Evolutionary conservation across 2,888 invertebrate genomes (phyloP), one percentile per base, ranked within the genome.

Genomic region (Megamerina dolium): DNA sequence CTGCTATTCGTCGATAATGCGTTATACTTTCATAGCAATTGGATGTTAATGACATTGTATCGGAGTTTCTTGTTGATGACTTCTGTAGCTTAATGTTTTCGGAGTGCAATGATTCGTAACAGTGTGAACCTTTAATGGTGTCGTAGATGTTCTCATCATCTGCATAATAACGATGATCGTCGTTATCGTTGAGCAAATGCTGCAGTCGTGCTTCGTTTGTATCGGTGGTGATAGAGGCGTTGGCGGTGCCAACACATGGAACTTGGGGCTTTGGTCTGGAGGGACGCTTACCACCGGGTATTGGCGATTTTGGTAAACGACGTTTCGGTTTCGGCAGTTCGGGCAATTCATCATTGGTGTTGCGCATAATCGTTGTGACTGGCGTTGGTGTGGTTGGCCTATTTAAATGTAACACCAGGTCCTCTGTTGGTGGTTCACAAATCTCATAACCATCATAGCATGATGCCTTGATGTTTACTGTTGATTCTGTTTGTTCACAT

Each of bases 131-230:
- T 55, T 78, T 80, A 46, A 80, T 80, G 2, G 78, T 78, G 49
- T 79, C 80, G 53, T 81, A 80, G 49, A 81, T 80, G 54, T 80
- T 79, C 51, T 80, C 80, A 16, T 70, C 74, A 26, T 74, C 60
- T 12, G 59, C 56, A 41, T 57, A 54, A 35, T 52, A 55, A 17
- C 52, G 52, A 16, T 54, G 50, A n/a, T 52, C 55, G 5, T 49
- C 51, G 13, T 45, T 30, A 16, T 43, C 40, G 5, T 39, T 20
- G 18, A 10, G n/a, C 6, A 23, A 10, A 8, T 6, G 8, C 10
- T 23, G 23, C 6, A 10, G 6, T 6, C 10, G 6, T 10, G 23
- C 10, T 23, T 23, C 23, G 6, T 4, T 17, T 16, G 12, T 21
- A 21, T 18, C 5, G 31, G 27, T 19, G 18, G 31, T 21, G 38